phyloP scores from a whole-genome alignment of 2,888 invertebrate genomes.

The Coleophora deauratella region DNA sequence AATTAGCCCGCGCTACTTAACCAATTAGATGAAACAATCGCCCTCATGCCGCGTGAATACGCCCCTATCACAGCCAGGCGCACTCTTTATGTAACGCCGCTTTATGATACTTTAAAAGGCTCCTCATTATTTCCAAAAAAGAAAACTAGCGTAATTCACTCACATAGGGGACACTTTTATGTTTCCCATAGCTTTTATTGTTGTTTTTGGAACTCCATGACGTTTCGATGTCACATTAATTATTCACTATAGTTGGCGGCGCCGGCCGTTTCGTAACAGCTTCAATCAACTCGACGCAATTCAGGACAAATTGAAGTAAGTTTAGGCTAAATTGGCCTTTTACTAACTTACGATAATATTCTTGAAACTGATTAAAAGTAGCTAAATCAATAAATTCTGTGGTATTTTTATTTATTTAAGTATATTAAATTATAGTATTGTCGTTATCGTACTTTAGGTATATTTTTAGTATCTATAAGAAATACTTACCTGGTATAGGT shows the following conservation, averaged over 20 bases:
- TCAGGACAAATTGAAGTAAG: slow-evolving; percentile 40
- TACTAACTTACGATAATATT: slow-evolving; percentile 18
- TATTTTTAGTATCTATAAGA: too few relatives aligned
- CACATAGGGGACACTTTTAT: slow-evolving; percentile 68
- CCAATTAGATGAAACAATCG: slow-evolving; percentile 71
- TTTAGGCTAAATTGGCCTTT: slow-evolving; percentile 28
- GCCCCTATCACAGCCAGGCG: slow-evolving; percentile 61
- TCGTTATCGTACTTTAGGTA: too few relatives aligned
- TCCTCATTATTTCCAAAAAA: slow-evolving; percentile 58
- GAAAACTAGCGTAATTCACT: slow-evolving; percentile 34
- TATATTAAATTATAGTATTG: too few relatives aligned
- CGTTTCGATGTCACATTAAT: slow-evolving; percentile 52
- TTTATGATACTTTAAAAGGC: slow-evolving; percentile 67
- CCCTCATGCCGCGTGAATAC: slow-evolving; percentile 65
- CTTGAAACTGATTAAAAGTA: background rate
- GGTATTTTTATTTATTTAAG: too few relatives aligned
- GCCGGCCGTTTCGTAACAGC: slow-evolving; percentile 35
- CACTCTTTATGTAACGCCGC: slow-evolving; percentile 54
- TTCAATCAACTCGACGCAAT: slow-evolving; percentile 33
- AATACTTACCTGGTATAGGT: too few relatives aligned
- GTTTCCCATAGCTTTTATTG: slow-evolving; percentile 53
- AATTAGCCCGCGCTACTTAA: slow-evolving; percentile 67
- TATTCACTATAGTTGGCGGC: slow-evolving; percentile 44
- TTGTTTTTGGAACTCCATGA: slow-evolving; percentile 51
- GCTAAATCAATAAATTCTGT: too few relatives aligned